Evolutionary conservation across 2,113 vertebrate species (phyloP), one percentile per base, ranked within the genome.

Genomic region (Callocephalon fimbriatum): DNA sequence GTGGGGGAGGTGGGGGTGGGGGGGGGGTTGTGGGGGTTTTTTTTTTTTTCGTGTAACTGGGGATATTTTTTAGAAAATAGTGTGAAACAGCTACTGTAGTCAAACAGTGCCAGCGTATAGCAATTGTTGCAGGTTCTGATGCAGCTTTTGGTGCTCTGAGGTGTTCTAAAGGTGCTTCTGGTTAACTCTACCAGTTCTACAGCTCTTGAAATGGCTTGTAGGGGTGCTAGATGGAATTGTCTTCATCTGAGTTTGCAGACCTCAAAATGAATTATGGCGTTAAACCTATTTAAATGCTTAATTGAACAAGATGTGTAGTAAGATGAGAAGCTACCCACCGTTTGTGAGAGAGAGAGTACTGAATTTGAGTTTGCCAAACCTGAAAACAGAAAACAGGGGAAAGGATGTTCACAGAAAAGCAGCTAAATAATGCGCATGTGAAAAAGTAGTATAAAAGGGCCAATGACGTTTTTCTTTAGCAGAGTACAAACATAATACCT

Each of bases 241-340:
- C 27, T 59, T 72, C 0, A 0, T 63, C 21, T 50, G 6, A 61
- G 13, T 82, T 72, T 82, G 25, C 5, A 3, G 56, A 67, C 59
- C 31, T 88, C 38, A 56, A 32, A 63, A 65, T 66, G 15, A 74
- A 10, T 92, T 45, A 76, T 47, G 15, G 42, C 53, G 44, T 71
- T 94, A 85, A 94, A 89, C 37, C 73, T 50, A 29, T 76, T 85
- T 29, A 56, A 44, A 40, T 75, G 21, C 2, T 48, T 70, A 79
- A 62, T 12, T 92, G n/a, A 93, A 56, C 4, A 53, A 58, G 29
- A 74, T 67, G 19, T 26, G 40, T 27, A 10, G 7, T 62, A 71
- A 68, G 32, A 90, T 62, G 5, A n/a, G 29, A 77, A n/a, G 56
- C 51, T 47, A 2, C 48, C 23, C 19, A 21, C n/a, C 15, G 11